A percentile compares a stretch with the other conserved stretches of the same genome.
These are phyloP conservation scores for Asobara japonica DNA, from an alignment of 1,140 invertebrate species.

Conservation along the genomic window DNA sequence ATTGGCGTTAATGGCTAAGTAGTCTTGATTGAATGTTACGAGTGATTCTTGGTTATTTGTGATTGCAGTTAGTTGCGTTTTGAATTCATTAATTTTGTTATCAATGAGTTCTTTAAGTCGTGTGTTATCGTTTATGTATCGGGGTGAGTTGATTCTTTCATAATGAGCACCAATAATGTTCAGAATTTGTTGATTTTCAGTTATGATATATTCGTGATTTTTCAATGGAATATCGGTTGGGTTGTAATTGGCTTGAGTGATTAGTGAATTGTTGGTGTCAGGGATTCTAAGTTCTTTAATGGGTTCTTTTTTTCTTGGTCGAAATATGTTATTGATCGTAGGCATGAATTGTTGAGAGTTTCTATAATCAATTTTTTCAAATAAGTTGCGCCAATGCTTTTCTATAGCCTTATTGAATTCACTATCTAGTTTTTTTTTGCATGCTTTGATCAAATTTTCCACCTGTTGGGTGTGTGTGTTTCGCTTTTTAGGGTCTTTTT, in stretches of 20 bases:
- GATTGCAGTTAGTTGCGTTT: too few species aligned
- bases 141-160: constrained; percentile 25
- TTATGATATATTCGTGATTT: constrained; percentile 14
- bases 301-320: background rate
- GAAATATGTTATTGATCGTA: background rate
- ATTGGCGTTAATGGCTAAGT: too few species aligned
- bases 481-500: too few species aligned
- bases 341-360: too few species aligned
- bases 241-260: background rate
- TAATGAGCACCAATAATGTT: constrained; percentile 22
- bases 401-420: too few species aligned
- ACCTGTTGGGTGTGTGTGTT: too few species aligned
- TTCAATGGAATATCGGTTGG: background rate
- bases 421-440: too few species aligned
- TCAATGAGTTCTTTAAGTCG: background rate
- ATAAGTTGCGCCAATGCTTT: background rate
- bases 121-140: constrained; percentile 4
- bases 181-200: background rate
- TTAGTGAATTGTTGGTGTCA: background rate
- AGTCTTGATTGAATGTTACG: too few species aligned
- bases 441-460: too few species aligned
- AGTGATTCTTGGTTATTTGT: too few species aligned
- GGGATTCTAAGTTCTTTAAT: background rate
- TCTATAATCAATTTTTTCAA: background rate
- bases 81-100: background rate